Percentiles rank a stretch among this genome's conserved stretches.
These are phyloP conservation scores for Patiria pectinifera DNA, from an alignment of 53 echinoderm and acorn worm genomes.

Conservation along the genomic window DNA sequence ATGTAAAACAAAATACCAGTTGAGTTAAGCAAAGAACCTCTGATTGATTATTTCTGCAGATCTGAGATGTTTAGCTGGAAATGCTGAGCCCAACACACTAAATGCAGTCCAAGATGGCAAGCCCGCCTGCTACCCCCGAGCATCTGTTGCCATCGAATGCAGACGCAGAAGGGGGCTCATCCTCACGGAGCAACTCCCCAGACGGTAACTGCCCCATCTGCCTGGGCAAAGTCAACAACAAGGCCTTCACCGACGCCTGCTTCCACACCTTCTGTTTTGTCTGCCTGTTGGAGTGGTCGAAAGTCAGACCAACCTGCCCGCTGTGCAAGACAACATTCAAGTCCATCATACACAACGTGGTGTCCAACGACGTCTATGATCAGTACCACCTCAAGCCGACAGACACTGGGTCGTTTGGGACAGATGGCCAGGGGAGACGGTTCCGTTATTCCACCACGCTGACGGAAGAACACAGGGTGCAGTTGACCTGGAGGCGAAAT, in stretches of 20 bases:
- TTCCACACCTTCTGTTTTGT: constrained; percentile 96
- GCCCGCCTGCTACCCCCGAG: constrained; percentile 17
- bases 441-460: constrained; percentile 90
- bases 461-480: constrained; percentile 74
- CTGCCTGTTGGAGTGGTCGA: constrained; percentile 95
- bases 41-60: not conserved
- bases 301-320: constrained; percentile 91
- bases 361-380: constrained; percentile 92
- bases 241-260: constrained; percentile 96
- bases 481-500: constrained; percentile 71
- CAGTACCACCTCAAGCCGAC: constrained; percentile 83
- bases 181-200: constrained; percentile 67
- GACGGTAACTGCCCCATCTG: constrained; percentile 93
- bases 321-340: constrained; percentile 94
- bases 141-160: constrained; percentile 17
- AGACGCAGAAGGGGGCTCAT: constrained; percentile 42
- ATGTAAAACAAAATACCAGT: too few relatives aligned
- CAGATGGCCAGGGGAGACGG: constrained; percentile 59
- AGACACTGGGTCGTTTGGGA: constrained; percentile 42
- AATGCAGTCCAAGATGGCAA: constrained; percentile 30
- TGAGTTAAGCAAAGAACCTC: not conserved
- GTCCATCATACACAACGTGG: constrained; percentile 95
- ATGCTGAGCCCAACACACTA: not conserved
- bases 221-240: constrained; percentile 84
- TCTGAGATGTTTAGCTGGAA: not conserved